Evolutionary conservation across 2,113 vertebrate species (phyloP).

Genomic region (Eulemur macaco): DNA sequence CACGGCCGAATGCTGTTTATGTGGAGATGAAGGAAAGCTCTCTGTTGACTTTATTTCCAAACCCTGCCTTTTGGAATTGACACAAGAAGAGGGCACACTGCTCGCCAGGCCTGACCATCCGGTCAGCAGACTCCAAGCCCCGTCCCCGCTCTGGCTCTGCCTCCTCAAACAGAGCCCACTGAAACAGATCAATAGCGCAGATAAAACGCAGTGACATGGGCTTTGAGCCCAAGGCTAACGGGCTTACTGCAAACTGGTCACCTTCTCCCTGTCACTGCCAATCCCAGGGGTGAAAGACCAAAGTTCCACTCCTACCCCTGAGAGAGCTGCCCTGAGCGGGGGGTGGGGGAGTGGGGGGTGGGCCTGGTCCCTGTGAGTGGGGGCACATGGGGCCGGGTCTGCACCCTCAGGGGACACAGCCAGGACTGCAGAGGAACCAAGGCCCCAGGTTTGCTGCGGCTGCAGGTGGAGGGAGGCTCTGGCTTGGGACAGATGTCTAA

Average conservation of each 20-base stretch:
- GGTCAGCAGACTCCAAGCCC: slow-evolving; percentile 76
- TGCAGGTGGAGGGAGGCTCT: neutral
- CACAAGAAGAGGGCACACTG: slow-evolving; percentile 66
- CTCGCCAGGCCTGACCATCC: slow-evolving; percentile 51
- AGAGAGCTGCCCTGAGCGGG: neutral
- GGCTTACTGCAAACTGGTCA: slow-evolving; percentile 12
- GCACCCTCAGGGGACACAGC: neutral
- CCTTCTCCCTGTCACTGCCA: neutral
- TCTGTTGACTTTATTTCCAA: slow-evolving; percentile 64
- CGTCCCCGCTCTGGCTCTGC: slow-evolving; percentile 19
- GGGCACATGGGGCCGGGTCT: neutral
- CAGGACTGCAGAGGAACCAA: neutral
- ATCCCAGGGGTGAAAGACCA: neutral
- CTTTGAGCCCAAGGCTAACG: slow-evolving; percentile 43
- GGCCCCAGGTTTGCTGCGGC: neutral
- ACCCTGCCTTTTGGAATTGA: slow-evolving; percentile 70
- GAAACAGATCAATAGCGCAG: slow-evolving; percentile 68
- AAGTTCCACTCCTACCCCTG: neutral
- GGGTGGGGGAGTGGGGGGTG: neutral
- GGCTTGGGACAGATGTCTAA: neutral
- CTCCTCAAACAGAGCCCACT: slow-evolving; percentile 81
- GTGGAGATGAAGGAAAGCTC: slow-evolving; percentile 65
- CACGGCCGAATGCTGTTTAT: slow-evolving; percentile 36
- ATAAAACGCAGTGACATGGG: slow-evolving; percentile 64
- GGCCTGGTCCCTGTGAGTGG: neutral